Conservation (phyloP, 2,888 invertebrate species). For the Chymomyza fuscimana region DNA sequence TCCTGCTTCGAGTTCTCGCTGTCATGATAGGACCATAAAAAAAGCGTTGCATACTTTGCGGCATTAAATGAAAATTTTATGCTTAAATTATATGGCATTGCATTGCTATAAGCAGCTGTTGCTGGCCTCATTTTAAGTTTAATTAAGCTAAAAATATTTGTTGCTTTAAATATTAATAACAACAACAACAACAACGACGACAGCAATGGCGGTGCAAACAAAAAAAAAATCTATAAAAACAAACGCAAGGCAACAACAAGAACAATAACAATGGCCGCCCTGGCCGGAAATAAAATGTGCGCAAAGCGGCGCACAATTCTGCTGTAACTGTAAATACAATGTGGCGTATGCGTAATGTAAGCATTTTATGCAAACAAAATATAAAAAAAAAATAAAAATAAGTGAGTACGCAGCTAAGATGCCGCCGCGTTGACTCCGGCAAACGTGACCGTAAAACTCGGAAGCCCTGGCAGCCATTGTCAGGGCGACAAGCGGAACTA, state of each 20-base stretch:
- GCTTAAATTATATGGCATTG: constrained; percentile 66
- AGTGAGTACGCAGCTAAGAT: constrained; percentile 17
- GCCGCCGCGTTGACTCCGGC: background rate
- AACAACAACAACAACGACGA: background rate
- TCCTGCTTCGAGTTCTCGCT: background rate
- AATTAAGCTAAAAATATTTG: constrained; percentile 76
- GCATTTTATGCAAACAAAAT: constrained; percentile 69
- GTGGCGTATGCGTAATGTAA: constrained; percentile 72
- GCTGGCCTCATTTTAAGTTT: constrained; percentile 62
- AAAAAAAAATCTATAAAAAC: constrained; percentile 70
- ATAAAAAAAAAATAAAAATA: constrained; percentile 13
- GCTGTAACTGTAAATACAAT: constrained; percentile 70
- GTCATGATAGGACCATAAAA: constrained; percentile 31
- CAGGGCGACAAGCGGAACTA: background rate
- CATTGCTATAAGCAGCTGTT: constrained; percentile 50
- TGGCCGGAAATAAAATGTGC: constrained; percentile 66
- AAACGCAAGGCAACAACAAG: constrained; percentile 47
- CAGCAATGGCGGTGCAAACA: constrained; percentile 29
- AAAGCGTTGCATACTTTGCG: constrained; percentile 64
- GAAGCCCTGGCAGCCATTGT: constrained; percentile 47
- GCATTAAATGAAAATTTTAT: constrained; percentile 71
- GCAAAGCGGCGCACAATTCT: constrained; percentile 15
- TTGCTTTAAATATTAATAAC: constrained; percentile 65
- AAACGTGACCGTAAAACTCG: constrained; percentile 60
- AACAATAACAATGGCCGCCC: constrained; percentile 34